Evolutionary conservation across 2,888 invertebrate species (phyloP).

Genomic region (Macaria liturata): DNA sequence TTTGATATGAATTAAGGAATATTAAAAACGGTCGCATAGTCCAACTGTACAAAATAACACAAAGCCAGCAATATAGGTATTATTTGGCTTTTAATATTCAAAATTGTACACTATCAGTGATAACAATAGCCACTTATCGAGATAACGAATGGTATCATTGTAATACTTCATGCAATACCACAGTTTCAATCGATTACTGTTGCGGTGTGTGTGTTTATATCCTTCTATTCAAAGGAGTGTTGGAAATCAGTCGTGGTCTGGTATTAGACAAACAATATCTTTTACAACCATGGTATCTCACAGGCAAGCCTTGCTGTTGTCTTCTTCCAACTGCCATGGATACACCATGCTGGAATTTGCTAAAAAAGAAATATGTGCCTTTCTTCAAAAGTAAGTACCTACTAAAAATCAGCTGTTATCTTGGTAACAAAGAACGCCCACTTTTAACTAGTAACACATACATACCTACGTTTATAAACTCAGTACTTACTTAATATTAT

Average conservation of each 20-base stretch:
- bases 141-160: slow-evolving; percentile 17
- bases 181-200: slow-evolving; percentile 21
- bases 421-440: no score
- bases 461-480: no score
- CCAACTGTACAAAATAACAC: no score
- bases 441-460: no score
- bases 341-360: slow-evolving; percentile 86
- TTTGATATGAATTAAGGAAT: no score
- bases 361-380: slow-evolving; percentile 83
- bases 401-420: no score
- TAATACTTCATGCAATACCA: slow-evolving; percentile 9
- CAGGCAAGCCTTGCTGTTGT: slow-evolving; percentile 85
- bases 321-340: slow-evolving; percentile 88
- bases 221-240: neutral
- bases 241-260: neutral
- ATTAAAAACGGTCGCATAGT: no score
- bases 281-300: slow-evolving; percentile 30
- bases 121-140: slow-evolving; percentile 1
- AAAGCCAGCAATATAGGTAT: no score
- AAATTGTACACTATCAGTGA: neutral
- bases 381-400: slow-evolving; percentile 82
- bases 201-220: slow-evolving; percentile 16
- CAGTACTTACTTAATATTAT: no score
- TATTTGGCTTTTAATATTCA: no score
- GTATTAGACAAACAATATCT: no score